These are phyloP conservation scores for Poeciliopsis infans DNA, from an alignment of 2,797 vertebrate genomes.

Conservation along the genomic window DNA sequence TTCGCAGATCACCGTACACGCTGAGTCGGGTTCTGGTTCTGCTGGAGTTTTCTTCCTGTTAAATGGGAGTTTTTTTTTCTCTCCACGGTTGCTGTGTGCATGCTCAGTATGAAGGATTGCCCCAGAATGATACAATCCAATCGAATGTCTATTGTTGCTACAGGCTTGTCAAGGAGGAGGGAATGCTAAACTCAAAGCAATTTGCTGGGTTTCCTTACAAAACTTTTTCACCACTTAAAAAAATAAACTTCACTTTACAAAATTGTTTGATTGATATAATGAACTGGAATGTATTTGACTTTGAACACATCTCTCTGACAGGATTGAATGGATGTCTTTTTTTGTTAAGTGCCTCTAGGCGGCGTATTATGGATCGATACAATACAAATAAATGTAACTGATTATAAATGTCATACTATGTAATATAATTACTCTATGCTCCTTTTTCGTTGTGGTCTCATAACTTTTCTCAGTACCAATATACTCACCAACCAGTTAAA, in stretches of 20 bases:
- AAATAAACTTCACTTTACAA: neutral
- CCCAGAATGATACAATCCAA: too few relatives aligned
- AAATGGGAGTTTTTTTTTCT: too few relatives aligned
- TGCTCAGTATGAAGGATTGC: too few relatives aligned
- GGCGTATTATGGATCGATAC: neutral
- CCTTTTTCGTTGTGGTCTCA: neutral
- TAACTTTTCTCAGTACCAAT: neutral
- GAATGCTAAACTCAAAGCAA: neutral
- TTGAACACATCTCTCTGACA: neutral
- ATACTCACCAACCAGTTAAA: neutral
- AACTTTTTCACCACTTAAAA: neutral
- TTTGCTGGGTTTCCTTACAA: neutral
- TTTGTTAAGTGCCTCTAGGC: neutral
- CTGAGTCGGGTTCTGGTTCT: neutral
- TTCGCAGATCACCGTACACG: neutral
- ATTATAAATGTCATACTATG: neutral
- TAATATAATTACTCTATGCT: neutral
- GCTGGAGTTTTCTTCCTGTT: neutral
- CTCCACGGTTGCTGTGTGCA: too few relatives aligned
- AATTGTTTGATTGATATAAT: neutral
- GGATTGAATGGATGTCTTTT: neutral
- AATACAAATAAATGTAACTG: neutral
- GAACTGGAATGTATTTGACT: neutral
- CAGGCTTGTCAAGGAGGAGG: neutral
- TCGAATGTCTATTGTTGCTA: too few relatives aligned